Conservation (phyloP, 2,113 vertebrate genomes). For the Hucho hucho region DNA sequence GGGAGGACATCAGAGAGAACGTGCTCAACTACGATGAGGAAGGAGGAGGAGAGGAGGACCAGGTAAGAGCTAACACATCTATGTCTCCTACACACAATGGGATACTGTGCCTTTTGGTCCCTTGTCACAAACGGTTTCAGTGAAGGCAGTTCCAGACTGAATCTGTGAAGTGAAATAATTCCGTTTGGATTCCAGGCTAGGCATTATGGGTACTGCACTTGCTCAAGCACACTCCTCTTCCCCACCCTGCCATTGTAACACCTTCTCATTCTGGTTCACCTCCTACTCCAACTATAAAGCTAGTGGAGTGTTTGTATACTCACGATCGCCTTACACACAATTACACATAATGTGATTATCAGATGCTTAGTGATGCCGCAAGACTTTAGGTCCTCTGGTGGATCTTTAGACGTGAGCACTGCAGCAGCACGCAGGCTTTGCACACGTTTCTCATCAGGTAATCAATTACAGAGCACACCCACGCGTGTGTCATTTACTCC, state of each 20-base stretch:
- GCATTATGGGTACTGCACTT: background rate
- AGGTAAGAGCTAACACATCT: slow-evolving; percentile 69
- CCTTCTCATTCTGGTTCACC: background rate
- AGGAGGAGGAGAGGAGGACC: slow-evolving; percentile 86
- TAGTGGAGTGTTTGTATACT: background rate
- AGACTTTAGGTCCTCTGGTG: background rate
- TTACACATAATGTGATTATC: background rate
- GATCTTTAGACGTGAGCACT: background rate
- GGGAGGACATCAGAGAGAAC: slow-evolving; percentile 87
- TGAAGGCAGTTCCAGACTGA: background rate
- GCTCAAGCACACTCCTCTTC: background rate
- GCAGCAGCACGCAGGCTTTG: background rate
- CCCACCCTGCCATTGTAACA: too few species aligned
- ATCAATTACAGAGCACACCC: slow-evolving; percentile 30
- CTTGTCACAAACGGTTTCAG: background rate
- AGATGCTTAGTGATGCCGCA: background rate
- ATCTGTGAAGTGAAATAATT: background rate
- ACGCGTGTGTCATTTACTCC: slow-evolving; percentile 11
- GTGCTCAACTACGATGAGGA: slow-evolving; percentile 89
- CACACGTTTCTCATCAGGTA: slow-evolving; percentile 5
- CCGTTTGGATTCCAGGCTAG: background rate
- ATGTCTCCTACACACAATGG: background rate
- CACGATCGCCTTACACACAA: background rate
- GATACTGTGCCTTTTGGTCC: background rate
- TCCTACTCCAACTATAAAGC: background rate